phyloP scores from a whole-genome alignment of 2,113 vertebrate species.

The Boulengeromyrus knoepffleri region DNA sequence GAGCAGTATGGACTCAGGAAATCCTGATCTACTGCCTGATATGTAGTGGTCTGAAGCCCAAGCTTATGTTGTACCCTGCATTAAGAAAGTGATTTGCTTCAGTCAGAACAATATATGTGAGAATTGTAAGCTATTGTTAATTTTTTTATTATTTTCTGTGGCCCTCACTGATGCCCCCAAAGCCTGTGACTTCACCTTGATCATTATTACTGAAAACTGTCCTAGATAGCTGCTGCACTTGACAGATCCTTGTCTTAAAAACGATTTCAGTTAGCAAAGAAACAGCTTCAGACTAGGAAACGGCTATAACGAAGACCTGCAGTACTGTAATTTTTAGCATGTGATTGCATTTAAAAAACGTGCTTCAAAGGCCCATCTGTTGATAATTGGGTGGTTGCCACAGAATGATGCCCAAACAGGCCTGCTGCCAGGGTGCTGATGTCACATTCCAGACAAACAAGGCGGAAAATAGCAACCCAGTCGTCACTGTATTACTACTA shows the following conservation, averaged over 20 bases:
- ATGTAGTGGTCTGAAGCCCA: background rate
- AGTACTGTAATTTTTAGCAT: background rate
- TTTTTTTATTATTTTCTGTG: background rate
- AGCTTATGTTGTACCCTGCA: background rate
- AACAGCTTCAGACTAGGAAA: background rate
- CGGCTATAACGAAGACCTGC: background rate
- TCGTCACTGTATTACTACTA: background rate
- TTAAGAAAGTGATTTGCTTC: background rate
- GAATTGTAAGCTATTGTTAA: background rate
- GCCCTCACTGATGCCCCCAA: background rate
- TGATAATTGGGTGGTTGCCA: constrained; percentile 13
- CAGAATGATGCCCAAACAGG: background rate
- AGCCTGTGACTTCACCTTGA: background rate
- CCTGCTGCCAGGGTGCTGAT: constrained; percentile 11
- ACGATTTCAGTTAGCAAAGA: background rate
- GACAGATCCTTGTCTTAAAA: background rate
- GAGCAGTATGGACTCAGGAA: background rate
- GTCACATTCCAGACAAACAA: constrained; percentile 14
- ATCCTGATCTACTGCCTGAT: background rate
- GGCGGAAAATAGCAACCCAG: background rate
- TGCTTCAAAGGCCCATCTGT: constrained; percentile 7
- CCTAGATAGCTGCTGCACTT: background rate
- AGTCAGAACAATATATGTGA: background rate
- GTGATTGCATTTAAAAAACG: background rate
- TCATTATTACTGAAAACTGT: background rate